These are phyloP conservation scores for Chelon labrosus DNA, from an alignment of 2,797 vertebrate genomes.

Conservation along the genomic window DNA sequence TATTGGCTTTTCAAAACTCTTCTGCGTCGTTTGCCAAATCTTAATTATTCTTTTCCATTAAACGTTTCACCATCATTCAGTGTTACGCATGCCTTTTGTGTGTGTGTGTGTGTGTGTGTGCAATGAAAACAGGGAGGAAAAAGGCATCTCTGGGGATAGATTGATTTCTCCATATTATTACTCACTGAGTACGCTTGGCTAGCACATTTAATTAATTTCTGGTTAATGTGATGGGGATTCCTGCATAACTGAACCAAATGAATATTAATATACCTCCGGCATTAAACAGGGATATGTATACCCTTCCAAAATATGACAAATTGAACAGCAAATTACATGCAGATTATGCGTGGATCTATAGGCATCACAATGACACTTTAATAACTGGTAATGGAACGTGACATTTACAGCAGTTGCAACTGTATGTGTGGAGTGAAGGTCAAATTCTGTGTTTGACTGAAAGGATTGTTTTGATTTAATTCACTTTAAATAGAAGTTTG, in stretches of 20 bases:
- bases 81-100: constrained; percentile 1
- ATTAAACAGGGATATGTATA: not conserved
- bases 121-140: constrained; percentile 12
- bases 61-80: constrained; percentile 47
- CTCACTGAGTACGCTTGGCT: constrained; percentile 31
- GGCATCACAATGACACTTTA: not conserved
- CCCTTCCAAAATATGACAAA: not conserved
- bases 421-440: too few species aligned
- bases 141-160: constrained; percentile 2
- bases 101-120: not conserved
- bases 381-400: not conserved
- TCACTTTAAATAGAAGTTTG: too few species aligned
- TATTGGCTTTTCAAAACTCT: constrained; percentile 31
- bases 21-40: constrained; percentile 29
- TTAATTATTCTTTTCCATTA: constrained; percentile 60
- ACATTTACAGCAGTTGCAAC: not conserved
- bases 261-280: not conserved
- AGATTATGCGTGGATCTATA: not conserved
- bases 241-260: constrained; percentile 20
- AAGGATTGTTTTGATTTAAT: too few species aligned
- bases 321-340: not conserved
- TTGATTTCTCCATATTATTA: constrained; percentile 34
- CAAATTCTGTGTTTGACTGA: too few species aligned
- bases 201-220: constrained; percentile 12
- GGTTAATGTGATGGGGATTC: constrained; percentile 16